These are phyloP conservation scores for Solenodon paradoxus DNA, from an alignment of 2,113 vertebrate genomes.

Conservation along the genomic window DNA sequence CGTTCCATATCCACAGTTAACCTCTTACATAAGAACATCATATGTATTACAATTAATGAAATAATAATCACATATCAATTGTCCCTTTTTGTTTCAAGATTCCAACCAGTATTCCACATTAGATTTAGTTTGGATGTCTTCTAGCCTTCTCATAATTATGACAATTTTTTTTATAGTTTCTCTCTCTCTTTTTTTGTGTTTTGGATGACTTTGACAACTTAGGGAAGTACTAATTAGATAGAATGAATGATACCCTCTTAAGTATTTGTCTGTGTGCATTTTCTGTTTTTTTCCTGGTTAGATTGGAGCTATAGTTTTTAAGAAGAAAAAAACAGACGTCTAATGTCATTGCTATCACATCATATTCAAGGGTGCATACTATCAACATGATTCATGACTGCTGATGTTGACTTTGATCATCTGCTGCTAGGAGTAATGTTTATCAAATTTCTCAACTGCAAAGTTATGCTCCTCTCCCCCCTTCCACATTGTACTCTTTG, in stretches of 20 bases:
- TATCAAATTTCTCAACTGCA: not conserved
- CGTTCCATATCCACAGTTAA: not conserved
- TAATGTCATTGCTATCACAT: not conserved
- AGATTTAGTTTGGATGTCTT: not conserved
- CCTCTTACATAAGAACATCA: not conserved
- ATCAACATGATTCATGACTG: not conserved
- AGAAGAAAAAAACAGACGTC: not conserved
- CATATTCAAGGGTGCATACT: not conserved
- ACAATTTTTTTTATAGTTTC: too few species aligned
- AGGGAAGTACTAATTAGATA: not conserved
- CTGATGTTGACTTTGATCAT: not conserved
- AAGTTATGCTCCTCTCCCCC: not conserved
- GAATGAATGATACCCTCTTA: not conserved
- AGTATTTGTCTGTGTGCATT: not conserved
- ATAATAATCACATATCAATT: not conserved
- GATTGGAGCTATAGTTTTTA: not conserved
- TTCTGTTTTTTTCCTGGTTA: not conserved
- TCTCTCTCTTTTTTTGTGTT: not conserved
- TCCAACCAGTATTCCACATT: not conserved
- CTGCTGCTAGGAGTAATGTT: not conserved
- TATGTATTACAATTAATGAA: not conserved
- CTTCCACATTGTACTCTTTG: not conserved
- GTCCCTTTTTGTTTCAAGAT: not conserved
- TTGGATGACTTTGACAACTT: not conserved
- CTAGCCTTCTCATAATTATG: not conserved